These are phyloP conservation scores for Apteryx mantelli DNA, from an alignment of 2,113 vertebrate species.

Conservation along the genomic window DNA sequence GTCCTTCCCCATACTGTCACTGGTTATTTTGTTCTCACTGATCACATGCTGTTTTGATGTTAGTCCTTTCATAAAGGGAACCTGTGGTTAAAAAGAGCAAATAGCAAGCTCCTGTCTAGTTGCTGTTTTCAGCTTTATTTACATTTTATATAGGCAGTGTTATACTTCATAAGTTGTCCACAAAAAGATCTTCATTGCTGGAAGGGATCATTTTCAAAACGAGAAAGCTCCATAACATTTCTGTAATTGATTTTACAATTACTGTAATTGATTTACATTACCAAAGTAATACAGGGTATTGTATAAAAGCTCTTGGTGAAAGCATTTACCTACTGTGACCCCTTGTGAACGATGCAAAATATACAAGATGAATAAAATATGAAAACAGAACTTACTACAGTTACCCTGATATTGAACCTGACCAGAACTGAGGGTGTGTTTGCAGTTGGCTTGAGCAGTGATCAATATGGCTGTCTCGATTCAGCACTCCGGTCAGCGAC, in stretches of 20 bases:
- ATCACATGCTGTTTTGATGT: not conserved
- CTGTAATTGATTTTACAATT: not conserved
- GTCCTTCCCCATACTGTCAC: not conserved
- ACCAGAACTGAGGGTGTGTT: constrained; percentile 21
- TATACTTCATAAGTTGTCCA: not conserved
- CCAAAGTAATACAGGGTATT: not conserved
- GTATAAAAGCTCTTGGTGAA: not conserved
- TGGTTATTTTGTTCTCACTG: not conserved
- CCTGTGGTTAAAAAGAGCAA: not conserved
- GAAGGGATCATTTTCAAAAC: not conserved
- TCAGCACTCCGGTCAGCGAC: constrained; percentile 85
- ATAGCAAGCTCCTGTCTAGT: not conserved
- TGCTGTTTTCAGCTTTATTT: not conserved
- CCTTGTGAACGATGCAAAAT: not conserved
- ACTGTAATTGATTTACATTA: not conserved
- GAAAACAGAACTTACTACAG: not conserved
- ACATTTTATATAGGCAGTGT: not conserved
- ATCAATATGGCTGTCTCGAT: constrained; percentile 76
- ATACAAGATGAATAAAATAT: not conserved
- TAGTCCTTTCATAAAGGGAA: not conserved
- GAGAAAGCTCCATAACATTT: not conserved
- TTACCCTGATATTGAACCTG: not conserved
- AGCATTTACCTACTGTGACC: not conserved
- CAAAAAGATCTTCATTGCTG: not conserved
- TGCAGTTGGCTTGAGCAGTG: constrained; percentile 17